Evolutionary conservation across 2,888 invertebrate species (phyloP), one percentile per base, ranked within the genome.

Genomic region (Melanostoma mellinum): DNA sequence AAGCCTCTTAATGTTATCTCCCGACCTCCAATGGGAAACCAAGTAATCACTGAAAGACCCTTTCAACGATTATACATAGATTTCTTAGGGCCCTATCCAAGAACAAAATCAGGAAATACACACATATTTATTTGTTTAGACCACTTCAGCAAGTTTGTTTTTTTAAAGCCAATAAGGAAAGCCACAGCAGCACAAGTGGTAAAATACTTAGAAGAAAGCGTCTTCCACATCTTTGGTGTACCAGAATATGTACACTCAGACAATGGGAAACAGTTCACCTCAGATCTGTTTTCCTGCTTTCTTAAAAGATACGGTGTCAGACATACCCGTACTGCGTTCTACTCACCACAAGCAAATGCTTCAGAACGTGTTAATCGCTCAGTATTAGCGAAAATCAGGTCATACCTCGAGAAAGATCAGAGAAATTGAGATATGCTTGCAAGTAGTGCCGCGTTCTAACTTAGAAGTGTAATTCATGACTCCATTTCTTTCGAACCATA

Each of bases 271-370:
- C 20, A 20, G 20, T 20, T 20, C 20, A 20, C 20, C 1, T 20
- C 20, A 20, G 20, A 20, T 1, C 1, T 20, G 20, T 20, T 20
- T 20, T 20, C 20, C 20, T 20, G 20, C 20, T 20, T 20, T 20
- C 20, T 20, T 20, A 20, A 20, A 20, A 20, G 20, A 20, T 20
- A 20, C 1, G 20, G 20, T 20, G 20, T 20, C 20, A 20, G 20
- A 20, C 20, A 20, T 1, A 20, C 86, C 87, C 86, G 76, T 52
- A 88, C 85, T 40, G 85, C 87, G 1, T 60, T 60, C 4, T 89
- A 89, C 65, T 87, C 88, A 32, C 88, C 89, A 0, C 89, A 89
- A 77, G 76, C 78, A 0, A 90, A 90, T 74, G 88, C 88, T 3
- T 88, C 88, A 0, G 89, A 90, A 71, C 69, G 88, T 0, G 86